Percentiles rank a stretch among this genome's conserved stretches.
Evolutionary conservation across 1,140 invertebrate genomes (phyloP).

Genomic region (Goniozus legneri): DNA sequence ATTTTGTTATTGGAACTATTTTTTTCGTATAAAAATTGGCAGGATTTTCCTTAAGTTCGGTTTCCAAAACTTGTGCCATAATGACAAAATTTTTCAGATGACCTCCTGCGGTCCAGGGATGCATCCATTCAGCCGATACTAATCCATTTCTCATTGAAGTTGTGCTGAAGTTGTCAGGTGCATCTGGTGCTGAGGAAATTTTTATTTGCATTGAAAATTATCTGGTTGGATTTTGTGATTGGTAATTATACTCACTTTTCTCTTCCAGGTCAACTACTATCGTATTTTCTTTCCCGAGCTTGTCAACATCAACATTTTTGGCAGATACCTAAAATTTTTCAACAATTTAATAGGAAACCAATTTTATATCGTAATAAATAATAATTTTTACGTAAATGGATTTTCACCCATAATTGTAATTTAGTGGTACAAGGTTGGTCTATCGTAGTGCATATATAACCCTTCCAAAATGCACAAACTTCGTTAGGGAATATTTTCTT

Average conservation of each 20-base stretch:
- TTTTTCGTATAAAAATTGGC: neutral
- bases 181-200: constrained; percentile 3
- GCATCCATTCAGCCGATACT: constrained; percentile 19
- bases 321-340: neutral
- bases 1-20: too few relatives aligned
- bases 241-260: constrained; percentile 14
- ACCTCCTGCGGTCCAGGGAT: constrained; percentile 21
- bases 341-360: constrained; percentile 10
- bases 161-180: constrained; percentile 5
- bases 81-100: constrained; percentile 16
- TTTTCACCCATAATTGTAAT: constrained; percentile 1
- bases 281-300: neutral
- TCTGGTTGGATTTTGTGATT: constrained; percentile 7
- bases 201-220: too few relatives aligned
- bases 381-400: constrained; percentile 13
- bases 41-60: neutral
- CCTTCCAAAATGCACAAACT: constrained; percentile 20
- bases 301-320: neutral
- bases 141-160: neutral
- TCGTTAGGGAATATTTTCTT: neutral
- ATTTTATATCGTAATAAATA: constrained; percentile 11
- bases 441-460: constrained; percentile 20
- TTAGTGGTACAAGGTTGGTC: neutral
- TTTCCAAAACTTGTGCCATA: neutral
- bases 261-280: neutral